These are phyloP conservation scores for Dryobotodes eremita DNA, from an alignment of 2,888 invertebrate species.

Conservation along the genomic window DNA sequence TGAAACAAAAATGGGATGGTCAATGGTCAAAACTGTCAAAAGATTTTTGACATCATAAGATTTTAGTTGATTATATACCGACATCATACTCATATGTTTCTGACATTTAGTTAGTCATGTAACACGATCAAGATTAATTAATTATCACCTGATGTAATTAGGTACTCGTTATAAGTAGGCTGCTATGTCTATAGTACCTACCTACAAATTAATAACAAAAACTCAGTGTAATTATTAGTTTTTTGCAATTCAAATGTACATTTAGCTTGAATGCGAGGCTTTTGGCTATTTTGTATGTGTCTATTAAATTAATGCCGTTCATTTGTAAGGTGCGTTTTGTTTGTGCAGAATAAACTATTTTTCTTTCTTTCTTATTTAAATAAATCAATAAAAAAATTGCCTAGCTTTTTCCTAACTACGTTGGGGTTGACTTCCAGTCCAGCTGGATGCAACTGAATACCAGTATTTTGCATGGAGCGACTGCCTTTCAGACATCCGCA, in stretches of 20 bases:
- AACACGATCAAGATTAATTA: background rate
- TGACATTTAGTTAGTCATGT: background rate
- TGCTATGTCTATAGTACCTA: background rate
- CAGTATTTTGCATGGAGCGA: background rate
- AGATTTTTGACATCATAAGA: background rate
- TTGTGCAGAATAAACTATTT: too few relatives aligned
- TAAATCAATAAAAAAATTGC: background rate
- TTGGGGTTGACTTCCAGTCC: background rate
- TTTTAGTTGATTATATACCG: slow-evolving; percentile 3
- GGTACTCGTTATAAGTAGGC: background rate
- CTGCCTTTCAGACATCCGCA: background rate
- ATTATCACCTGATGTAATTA: background rate
- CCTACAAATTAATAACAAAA: background rate
- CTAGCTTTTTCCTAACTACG: background rate
- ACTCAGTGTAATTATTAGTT: background rate
- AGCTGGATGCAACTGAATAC: background rate
- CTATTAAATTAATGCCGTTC: too few relatives aligned
- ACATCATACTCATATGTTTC: background rate
- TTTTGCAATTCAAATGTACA: too few relatives aligned
- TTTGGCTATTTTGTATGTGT: too few relatives aligned
- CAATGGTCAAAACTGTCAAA: background rate
- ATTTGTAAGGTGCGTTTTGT: too few relatives aligned
- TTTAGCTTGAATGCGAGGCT: too few relatives aligned
- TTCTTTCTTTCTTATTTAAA: too few relatives aligned
- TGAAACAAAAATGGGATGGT: background rate